Evolutionary conservation across 1,140 invertebrate genomes (phyloP).

Genomic region (Centruroides sculpturatus): DNA sequence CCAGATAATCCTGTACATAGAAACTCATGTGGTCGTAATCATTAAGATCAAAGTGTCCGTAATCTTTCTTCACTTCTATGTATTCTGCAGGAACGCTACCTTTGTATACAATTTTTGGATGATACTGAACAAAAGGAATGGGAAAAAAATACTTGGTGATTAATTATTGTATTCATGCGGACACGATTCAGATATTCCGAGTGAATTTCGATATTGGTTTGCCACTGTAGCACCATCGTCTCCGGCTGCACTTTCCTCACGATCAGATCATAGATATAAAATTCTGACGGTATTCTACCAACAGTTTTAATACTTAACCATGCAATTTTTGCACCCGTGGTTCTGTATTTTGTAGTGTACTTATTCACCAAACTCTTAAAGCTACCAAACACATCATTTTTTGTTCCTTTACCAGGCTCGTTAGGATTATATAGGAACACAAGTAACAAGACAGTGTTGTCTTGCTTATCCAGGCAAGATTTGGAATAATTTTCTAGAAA

Average conservation of each 20-base stretch:
- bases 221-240: conserved; percentile 47
- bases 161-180: conserved; percentile 67
- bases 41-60: conserved; percentile 60
- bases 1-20: conserved; percentile 62
- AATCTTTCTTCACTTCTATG: conserved; percentile 56
- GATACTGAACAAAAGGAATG: conserved; percentile 48
- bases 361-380: conserved; percentile 45
- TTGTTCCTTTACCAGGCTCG: conserved; percentile 14
- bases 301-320: conserved; percentile 42
- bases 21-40: conserved; percentile 60
- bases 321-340: conserved; percentile 47
- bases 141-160: conserved; percentile 66
- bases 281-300: conserved; percentile 28
- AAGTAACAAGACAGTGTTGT: conserved; percentile 58
- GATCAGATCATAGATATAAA: conserved; percentile 53
- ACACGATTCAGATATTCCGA: conserved; percentile 66
- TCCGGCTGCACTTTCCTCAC: conserved; percentile 52
- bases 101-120: conserved; percentile 34
- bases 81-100: conserved; percentile 36
- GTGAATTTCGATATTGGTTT: conserved; percentile 48
- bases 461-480: conserved; percentile 53
- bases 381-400: conserved; percentile 36
- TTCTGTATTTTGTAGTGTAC: conserved; percentile 50
- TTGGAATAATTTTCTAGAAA: conserved; percentile 57
- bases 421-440: conserved; percentile 26